A percentile compares a stretch with the other conserved stretches of the same genome.
Conservation (phyloP, 2,888 invertebrate genomes). For the Calliopum simillimum region DNA sequence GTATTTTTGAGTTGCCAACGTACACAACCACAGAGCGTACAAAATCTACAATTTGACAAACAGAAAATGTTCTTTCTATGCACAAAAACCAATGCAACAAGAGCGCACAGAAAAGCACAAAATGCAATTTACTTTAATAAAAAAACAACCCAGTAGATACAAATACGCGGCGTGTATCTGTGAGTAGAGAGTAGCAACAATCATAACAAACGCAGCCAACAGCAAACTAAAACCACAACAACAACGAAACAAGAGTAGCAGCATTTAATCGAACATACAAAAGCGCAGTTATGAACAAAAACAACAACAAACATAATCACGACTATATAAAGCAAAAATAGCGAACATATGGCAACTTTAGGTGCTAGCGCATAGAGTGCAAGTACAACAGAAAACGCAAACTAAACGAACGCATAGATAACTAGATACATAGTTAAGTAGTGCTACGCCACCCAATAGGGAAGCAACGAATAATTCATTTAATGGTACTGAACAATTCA, state of each 20-base stretch:
- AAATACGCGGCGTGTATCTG: not conserved
- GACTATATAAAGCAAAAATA: not conserved
- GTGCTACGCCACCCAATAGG: no score
- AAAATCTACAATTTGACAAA: no score
- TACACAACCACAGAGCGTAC: not conserved
- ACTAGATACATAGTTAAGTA: no score
- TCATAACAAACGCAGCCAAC: no score
- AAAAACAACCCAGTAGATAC: not conserved
- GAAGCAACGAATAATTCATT: no score
- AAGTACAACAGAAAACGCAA: no score
- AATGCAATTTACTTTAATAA: not conserved
- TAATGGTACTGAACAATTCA: no score
- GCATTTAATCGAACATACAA: constrained; percentile 6
- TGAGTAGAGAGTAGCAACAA: not conserved
- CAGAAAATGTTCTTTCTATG: not conserved
- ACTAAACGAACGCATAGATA: constrained; percentile 6
- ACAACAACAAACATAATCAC: not conserved
- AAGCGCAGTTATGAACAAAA: constrained; percentile 7
- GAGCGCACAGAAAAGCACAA: not conserved
- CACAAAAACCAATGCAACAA: not conserved
- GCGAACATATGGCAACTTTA: not conserved
- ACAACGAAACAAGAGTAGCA: not conserved
- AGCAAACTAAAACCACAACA: not conserved
- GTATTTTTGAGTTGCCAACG: not conserved
- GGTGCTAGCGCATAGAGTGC: not conserved